Base-by-base conservation (phyloP, 2,888 invertebrate species). In the Thyatira batis region DNA sequence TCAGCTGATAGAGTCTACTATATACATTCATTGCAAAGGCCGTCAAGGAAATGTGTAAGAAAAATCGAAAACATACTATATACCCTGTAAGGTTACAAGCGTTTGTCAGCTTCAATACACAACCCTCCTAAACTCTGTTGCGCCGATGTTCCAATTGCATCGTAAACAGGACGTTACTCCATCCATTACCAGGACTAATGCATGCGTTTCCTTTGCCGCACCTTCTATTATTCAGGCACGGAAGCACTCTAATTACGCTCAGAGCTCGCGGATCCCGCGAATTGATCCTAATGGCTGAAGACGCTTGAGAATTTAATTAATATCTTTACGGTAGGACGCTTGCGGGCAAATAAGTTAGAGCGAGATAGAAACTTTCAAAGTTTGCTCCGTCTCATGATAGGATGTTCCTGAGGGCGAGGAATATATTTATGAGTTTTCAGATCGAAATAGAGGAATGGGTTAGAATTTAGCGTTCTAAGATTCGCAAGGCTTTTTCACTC, bases 151-250 rank as follows among this genome's bases (percentile, higher is more conserved):
- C 70, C 71, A 75, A 82, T 78, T 80, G 78, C 78, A 78, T 77
- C 60, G 77, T 76, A 78, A 82, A 82, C 74, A 79, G 76, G 70
- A 74, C 65, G 67, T 68, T 60, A 71, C 70, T 67, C 58, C 66
- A 69, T 77, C 78, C 76, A 82, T 80, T 78, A 81, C 65, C 17
- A 71, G 67, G 61, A 71, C 70, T 79, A 80, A 78, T 78, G 83
- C 78, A 78, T 69, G 67, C 78, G 69, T 67, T 77, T 79, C 76
- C 79, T 79, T 70, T 65, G 80, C 72, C 80, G 66, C 82, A 77
- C 80, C 85, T 80, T 81, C 80, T 80, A 85, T 82, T 83, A 84
- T 85, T 82, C 79, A 79, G 58, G 56, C 67, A 60, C 75, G 80
- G 80, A 81, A 76, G 76, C 71, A 63, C 65, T 78, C 71, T 80